These are phyloP conservation scores for Pachliopta kotzebuea DNA, from an alignment of 2,888 invertebrate genomes.

Conservation along the genomic window DNA sequence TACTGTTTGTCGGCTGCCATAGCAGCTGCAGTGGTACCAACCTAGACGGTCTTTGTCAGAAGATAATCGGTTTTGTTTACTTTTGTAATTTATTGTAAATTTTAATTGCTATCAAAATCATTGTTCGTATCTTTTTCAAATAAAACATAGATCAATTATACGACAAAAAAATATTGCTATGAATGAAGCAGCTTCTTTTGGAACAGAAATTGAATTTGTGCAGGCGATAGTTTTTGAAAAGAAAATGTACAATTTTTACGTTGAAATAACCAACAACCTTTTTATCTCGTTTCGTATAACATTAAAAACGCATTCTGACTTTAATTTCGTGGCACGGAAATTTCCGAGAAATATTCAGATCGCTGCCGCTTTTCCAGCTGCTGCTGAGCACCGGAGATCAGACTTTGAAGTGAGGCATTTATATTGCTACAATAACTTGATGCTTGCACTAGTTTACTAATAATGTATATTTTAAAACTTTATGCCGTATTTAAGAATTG, in stretches of 20 bases:
- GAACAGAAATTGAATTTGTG: not conserved
- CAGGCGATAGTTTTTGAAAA: not conserved
- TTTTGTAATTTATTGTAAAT: too few species aligned
- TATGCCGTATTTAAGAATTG: not conserved
- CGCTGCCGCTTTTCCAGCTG: slow-evolving; percentile 5
- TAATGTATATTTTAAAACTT: not conserved
- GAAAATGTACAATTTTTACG: slow-evolving; percentile 1
- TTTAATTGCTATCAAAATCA: too few species aligned
- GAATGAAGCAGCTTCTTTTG: not conserved
- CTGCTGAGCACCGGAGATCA: not conserved
- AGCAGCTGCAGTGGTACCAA: too few species aligned
- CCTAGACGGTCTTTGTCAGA: too few species aligned
- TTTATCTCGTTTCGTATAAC: slow-evolving; percentile 7
- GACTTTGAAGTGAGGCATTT: slow-evolving; percentile 1
- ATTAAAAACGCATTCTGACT: slow-evolving; percentile 9
- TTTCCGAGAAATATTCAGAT: slow-evolving; percentile 4
- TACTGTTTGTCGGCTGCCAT: too few species aligned
- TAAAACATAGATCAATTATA: not conserved
- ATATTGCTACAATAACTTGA: slow-evolving; percentile 1
- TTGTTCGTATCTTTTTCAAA: too few species aligned
- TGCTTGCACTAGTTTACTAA: not conserved
- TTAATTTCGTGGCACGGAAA: slow-evolving; percentile 11
- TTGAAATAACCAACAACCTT: not conserved
- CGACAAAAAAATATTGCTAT: not conserved
- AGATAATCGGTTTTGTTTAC: too few species aligned